Percentiles rank a stretch among this genome's conserved stretches.
These are phyloP conservation scores for Drosophila elegans DNA, from an alignment of 1,140 invertebrate genomes.

Conservation along the genomic window DNA sequence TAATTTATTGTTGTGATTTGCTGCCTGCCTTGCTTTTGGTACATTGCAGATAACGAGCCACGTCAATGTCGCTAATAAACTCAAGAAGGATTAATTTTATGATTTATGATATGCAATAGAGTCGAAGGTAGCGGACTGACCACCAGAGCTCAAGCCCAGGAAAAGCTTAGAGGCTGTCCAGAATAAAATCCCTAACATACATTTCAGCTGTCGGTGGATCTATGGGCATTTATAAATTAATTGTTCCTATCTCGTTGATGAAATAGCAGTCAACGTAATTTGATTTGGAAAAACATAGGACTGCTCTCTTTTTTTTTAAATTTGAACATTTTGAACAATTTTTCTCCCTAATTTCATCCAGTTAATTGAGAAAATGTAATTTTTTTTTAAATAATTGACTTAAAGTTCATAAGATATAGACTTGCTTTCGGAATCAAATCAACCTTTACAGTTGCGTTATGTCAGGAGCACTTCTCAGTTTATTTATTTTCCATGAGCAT, in stretches of 20 bases:
- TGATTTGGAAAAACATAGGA: background rate
- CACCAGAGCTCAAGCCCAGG: background rate
- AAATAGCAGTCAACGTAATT: background rate
- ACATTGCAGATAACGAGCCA: slow-evolving; percentile 67
- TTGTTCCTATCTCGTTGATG: background rate
- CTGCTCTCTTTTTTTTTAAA: too few species aligned
- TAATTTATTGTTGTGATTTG: slow-evolving; percentile 74
- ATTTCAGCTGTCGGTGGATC: slow-evolving; percentile 56
- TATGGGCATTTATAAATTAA: slow-evolving; percentile 60
- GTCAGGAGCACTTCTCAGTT: slow-evolving; percentile 4
- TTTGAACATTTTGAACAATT: too few species aligned
- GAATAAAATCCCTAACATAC: slow-evolving; percentile 38
- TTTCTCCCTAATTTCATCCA: too few species aligned
- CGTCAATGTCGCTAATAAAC: slow-evolving; percentile 83
- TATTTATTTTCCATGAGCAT: slow-evolving; percentile 38
- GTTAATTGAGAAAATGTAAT: too few species aligned
- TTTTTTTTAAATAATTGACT: background rate
- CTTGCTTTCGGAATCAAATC: background rate
- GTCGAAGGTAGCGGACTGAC: background rate
- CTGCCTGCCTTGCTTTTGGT: slow-evolving; percentile 13
- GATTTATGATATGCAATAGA: slow-evolving; percentile 61
- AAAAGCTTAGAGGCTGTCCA: slow-evolving; percentile 46
- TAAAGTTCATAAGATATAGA: background rate
- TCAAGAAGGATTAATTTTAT: slow-evolving; percentile 81
- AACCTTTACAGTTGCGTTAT: slow-evolving; percentile 20